Percentiles rank a stretch among this genome's conserved stretches.
Conservation (phyloP, 2,113 vertebrate species). For the Lichenostomus cassidix region DNA sequence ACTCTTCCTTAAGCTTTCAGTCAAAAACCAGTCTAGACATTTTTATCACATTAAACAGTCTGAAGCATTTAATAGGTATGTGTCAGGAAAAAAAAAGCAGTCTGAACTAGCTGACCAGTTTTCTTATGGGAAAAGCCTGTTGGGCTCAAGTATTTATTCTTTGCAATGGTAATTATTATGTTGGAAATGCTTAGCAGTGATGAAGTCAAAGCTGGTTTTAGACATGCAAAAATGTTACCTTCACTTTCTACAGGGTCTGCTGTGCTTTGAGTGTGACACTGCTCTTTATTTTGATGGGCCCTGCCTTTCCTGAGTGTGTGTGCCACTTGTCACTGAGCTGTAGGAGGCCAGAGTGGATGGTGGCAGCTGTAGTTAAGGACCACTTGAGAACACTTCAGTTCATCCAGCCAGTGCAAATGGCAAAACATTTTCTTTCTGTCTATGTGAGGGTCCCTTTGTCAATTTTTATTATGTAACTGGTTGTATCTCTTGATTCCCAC, state of each 20-base stretch:
- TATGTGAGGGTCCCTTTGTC: background rate
- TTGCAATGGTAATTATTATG: background rate
- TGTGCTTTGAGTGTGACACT: background rate
- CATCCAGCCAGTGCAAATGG: background rate
- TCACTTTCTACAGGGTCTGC: accelerated
- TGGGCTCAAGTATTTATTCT: background rate
- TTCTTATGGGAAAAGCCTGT: conserved; percentile 11
- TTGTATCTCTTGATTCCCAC: background rate
- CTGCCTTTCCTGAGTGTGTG: background rate
- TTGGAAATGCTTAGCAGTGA: background rate
- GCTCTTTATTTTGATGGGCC: background rate
- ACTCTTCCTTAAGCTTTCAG: conserved; percentile 33
- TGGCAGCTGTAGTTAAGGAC: background rate
- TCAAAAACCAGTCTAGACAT: conserved; percentile 31
- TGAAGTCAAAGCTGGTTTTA: background rate
- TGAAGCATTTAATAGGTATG: conserved; percentile 42
- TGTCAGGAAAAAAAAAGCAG: conserved; percentile 20
- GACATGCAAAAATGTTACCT: background rate
- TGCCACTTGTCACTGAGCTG: background rate
- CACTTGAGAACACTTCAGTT: background rate
- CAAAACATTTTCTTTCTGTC: background rate
- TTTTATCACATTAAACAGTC: conserved; percentile 54
- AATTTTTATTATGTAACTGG: background rate
- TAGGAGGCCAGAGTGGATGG: background rate
- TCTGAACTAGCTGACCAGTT: conserved; percentile 23